These are phyloP conservation scores for Papilio aristodemus DNA, from an alignment of 1,140 invertebrate genomes.

Conservation along the genomic window DNA sequence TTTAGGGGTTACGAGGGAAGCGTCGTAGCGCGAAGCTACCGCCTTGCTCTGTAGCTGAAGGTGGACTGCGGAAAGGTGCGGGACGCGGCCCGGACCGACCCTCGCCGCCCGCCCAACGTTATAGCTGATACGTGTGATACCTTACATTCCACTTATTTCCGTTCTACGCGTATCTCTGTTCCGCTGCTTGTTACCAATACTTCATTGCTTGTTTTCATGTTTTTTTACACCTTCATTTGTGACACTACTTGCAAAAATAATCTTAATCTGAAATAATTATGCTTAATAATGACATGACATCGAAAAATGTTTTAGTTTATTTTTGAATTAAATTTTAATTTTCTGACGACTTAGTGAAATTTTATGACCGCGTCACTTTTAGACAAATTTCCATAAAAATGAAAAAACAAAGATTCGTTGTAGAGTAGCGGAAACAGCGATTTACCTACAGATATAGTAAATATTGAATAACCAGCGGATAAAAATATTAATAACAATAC, in stretches of 20 bases:
- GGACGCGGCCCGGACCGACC: slow-evolving; percentile 38
- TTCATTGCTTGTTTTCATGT: neutral
- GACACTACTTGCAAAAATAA: neutral
- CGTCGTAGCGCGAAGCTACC: slow-evolving; percentile 29
- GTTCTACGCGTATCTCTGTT: slow-evolving; percentile 21
- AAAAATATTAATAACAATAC: too few species aligned
- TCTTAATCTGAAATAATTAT: too few species aligned
- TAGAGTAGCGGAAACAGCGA: too few species aligned
- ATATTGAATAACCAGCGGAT: too few species aligned
- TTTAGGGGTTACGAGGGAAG: slow-evolving; percentile 33
- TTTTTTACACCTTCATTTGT: neutral
- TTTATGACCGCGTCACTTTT: too few species aligned
- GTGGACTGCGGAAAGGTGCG: slow-evolving; percentile 51
- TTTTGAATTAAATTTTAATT: too few species aligned
- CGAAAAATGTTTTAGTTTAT: too few species aligned
- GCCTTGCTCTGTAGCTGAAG: slow-evolving; percentile 26
- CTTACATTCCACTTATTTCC: slow-evolving; percentile 34
- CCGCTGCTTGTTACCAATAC: neutral
- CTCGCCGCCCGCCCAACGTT: slow-evolving; percentile 45
- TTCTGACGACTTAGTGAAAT: too few species aligned
- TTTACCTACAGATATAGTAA: too few species aligned
- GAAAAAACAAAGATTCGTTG: too few species aligned
- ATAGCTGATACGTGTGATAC: slow-evolving; percentile 30
- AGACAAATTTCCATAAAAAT: too few species aligned
- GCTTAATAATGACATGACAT: too few species aligned